Base-by-base conservation (phyloP, 2,113 vertebrate species). In the Marmota monax region DNA sequence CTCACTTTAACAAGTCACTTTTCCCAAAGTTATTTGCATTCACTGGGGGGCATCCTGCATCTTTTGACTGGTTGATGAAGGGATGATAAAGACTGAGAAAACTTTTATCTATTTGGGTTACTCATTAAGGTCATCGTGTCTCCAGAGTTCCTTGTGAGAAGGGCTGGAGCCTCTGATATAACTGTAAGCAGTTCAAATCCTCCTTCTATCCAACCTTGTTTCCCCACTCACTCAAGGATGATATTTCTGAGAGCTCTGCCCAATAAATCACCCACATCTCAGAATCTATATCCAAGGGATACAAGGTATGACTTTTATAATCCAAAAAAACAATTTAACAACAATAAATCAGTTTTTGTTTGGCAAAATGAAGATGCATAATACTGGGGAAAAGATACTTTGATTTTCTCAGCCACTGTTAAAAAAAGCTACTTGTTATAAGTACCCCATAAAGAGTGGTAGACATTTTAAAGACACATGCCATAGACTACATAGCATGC, bases 241-340 rank as follows among this genome's bases (percentile, higher is more conserved):
- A 45, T 91, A 63, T 61, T 95, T 94, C 42, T 37, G 25, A 84
- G 77, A 91, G 20, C 16, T 83, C 22, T 82, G 48, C 2, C 22
- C 45, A 96, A 45, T 73, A 96, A 83, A 45, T 32, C 22, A 88
- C 20, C 20, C 80, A 56, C 7, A 48, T 53, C 48, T 83, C 61
- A 86, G 63, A 53, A 9, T 67, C 86, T 88, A 25, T 78, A 91
- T 93, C 61, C 27, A 9, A 83, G 39, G 37, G 51, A 65, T 11
- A 45, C 11, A 87, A 90, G 53, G 32, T 74, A 53, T 63, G 37
- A 78, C 14, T 92, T 93, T 84, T n/a, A 51, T 91, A 92, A 85
- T 89, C 25, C 85, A 37, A 79, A 93, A 94, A 94, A 96, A 91
- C 6, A 93, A 78, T 93, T 96, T 17, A 92, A 83, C 25, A 84